These are phyloP conservation scores for Rhincodon typus DNA, from an alignment of 2,797 vertebrate genomes.

Conservation along the genomic window DNA sequence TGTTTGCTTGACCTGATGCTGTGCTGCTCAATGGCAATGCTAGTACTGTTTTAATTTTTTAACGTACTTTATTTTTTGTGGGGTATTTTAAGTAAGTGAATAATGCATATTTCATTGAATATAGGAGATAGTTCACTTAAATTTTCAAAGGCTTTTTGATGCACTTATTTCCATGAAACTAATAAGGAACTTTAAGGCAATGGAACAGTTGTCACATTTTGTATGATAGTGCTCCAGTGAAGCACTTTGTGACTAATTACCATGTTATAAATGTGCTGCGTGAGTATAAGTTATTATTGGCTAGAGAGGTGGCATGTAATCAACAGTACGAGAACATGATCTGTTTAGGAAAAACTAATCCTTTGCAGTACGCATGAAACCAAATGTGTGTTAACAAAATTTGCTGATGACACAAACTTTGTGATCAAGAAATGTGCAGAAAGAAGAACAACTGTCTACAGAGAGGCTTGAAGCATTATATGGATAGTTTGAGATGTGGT, in stretches of 20 bases:
- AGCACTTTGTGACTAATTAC: neutral
- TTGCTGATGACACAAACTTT: too few relatives aligned
- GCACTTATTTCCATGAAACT: neutral
- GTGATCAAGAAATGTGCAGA: too few relatives aligned
- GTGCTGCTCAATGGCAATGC: neutral
- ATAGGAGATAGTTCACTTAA: neutral
- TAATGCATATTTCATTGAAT: neutral
- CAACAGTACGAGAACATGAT: neutral
- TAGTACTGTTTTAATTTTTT: neutral
- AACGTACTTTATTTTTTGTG: neutral
- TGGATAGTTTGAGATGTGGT: neutral
- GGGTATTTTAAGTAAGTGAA: neutral
- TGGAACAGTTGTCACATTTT: neutral
- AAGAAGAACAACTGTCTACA: neutral
- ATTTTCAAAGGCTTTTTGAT: neutral
- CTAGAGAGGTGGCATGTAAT: neutral
- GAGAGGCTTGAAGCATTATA: neutral
- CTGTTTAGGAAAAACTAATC: neutral
- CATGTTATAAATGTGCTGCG: neutral
- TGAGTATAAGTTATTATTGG: neutral
- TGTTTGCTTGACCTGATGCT: neutral
- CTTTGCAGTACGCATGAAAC: too few relatives aligned
- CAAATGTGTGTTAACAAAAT: too few relatives aligned
- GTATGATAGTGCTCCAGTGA: neutral
- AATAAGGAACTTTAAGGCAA: neutral